phyloP scores from a whole-genome alignment of 2,888 invertebrate genomes.

The Lasioglossum villosulum region DNA sequence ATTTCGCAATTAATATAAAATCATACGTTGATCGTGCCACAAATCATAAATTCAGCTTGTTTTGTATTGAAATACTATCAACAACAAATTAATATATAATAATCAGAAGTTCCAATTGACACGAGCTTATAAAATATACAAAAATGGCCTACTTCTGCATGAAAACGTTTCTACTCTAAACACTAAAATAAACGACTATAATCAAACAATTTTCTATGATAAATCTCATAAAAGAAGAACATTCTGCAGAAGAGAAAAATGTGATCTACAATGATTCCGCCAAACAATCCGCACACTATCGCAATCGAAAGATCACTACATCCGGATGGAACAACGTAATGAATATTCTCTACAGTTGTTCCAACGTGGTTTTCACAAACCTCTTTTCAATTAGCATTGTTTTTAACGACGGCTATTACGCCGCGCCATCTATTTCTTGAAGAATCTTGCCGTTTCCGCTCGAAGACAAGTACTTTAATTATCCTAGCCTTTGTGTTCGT shows the following conservation, averaged over 20 bases:
- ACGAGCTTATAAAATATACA: neutral
- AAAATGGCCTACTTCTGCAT: neutral
- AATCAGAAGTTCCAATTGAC: neutral
- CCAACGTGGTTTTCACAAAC: neutral
- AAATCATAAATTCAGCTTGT: neutral
- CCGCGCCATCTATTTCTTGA: neutral
- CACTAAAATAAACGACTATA: neutral
- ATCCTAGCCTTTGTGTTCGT: slow-evolving; percentile 32
- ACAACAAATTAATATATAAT: neutral
- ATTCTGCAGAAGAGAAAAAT: neutral
- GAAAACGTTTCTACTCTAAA: neutral
- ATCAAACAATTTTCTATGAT: neutral
- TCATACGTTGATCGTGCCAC: neutral
- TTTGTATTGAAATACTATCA: no score
- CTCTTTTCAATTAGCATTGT: slow-evolving; percentile 23
- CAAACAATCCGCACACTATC: neutral
- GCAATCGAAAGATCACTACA: neutral
- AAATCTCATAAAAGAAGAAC: neutral
- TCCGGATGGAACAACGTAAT: neutral
- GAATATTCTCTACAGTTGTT: neutral
- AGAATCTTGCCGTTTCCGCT: slow-evolving; percentile 5
- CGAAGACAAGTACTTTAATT: slow-evolving; percentile 50
- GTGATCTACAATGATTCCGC: neutral
- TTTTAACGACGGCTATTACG: slow-evolving; percentile 17
- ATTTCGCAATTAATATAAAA: neutral